Base-by-base conservation (phyloP, 2,888 invertebrate species). In the Aproaerema taeniolella region DNA sequence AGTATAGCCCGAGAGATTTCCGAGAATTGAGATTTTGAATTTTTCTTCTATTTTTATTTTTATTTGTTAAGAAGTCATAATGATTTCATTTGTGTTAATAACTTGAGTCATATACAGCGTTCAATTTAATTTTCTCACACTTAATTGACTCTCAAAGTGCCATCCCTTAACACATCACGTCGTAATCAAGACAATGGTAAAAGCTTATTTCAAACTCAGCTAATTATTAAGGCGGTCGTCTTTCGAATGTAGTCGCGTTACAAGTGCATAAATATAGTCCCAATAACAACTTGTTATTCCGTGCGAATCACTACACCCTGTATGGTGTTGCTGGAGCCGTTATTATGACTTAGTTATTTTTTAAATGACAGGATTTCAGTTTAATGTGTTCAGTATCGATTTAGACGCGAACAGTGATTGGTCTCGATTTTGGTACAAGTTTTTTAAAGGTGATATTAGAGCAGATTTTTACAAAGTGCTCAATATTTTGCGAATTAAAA, bases 121-220 rank as follows among this genome's bases (percentile, higher is more conserved):
- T n/a, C n/a, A n/a, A n/a, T n/a, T n/a, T n/a, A n/a, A n/a, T n/a
- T n/a, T n/a, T n/a, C n/a, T n/a, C n/a, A n/a, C n/a, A n/a, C n/a
- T n/a, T n/a, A n/a, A n/a, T n/a, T n/a, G n/a, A n/a, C n/a, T n/a
- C n/a, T n/a, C n/a, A n/a, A 20, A 8, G 20, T 20, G 20, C 20
- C 30, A 30, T 8, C 37, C 37, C 30, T 37, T 30, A 11, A 13
- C 4, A 13, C 17, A 14, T 17, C 11, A 13, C 2, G n/a, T n/a
- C n/a, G 20, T 37, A 25, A 30, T 28, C 37, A 30, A 20, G 20
- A 17, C 37, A 37, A 30, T 30, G n/a, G 17, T 8, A 37, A 37
- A 37, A 17, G 29, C 37, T 30, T 15, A 9, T 6, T 2, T 11
- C 10, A n/a, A 10, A 6, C 20, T 30, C 8, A 37, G n/a, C 14